Conservation (phyloP, 1,140 invertebrate species). For the Pentalonia nigronervosa region DNA sequence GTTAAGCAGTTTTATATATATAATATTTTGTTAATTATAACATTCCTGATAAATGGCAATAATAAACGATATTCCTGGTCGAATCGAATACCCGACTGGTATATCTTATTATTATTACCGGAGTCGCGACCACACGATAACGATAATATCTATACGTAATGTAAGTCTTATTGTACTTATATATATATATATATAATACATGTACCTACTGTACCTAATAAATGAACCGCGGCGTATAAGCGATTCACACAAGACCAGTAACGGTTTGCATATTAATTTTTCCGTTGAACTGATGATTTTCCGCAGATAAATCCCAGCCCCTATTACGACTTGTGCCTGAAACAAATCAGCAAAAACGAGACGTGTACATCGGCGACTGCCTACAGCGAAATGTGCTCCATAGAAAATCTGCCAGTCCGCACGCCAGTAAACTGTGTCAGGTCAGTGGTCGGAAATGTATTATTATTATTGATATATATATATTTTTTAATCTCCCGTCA, state of each 20-base stretch:
- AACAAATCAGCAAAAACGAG: conserved; percentile 67
- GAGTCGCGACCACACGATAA: background rate
- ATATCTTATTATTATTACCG: background rate
- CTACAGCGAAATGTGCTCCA: conserved; percentile 79
- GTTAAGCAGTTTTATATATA: background rate
- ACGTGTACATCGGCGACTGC: conserved; percentile 78
- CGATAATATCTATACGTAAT: background rate
- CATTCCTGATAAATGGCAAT: background rate
- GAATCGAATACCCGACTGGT: background rate
- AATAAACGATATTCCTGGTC: background rate
- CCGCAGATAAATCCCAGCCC: conserved; percentile 68
- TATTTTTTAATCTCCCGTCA: background rate
- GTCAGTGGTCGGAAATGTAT: conserved; percentile 65
- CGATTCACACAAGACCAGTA: background rate
- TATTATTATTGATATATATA: background rate
- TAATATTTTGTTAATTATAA: background rate
- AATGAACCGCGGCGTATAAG: background rate
- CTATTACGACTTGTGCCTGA: conserved; percentile 71
- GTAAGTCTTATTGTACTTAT: background rate
- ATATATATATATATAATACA: background rate
- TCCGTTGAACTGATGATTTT: background rate
- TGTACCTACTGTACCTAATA: background rate
- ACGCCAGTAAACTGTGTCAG: conserved; percentile 81
- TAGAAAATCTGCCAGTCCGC: conserved; percentile 76
- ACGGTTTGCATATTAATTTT: background rate